Evolutionary conservation across 2,888 invertebrate species (phyloP).

Genomic region (Seira sanloemensis): DNA sequence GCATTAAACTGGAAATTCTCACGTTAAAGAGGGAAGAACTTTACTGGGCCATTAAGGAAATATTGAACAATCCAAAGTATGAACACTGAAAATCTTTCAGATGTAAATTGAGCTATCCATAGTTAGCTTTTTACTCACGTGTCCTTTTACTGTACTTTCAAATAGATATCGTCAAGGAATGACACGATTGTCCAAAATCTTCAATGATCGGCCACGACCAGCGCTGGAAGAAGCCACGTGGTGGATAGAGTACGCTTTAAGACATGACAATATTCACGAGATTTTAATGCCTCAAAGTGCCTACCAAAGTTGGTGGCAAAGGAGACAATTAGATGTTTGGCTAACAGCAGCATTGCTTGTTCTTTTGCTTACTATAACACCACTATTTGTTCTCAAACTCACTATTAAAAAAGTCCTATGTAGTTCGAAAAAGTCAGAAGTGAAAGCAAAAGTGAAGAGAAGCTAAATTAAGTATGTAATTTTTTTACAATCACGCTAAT

Average conservation of each 20-base stretch:
- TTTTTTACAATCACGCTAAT: neutral
- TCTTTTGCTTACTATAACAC: too few species aligned
- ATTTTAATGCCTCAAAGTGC: conserved; percentile 22
- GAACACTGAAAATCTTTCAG: neutral
- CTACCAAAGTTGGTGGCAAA: conserved; percentile 42
- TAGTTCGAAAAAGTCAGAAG: too few species aligned
- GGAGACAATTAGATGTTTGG: conserved; percentile 54
- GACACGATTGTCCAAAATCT: conserved; percentile 40
- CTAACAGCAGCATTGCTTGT: too few species aligned
- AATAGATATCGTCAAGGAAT: conserved; percentile 40
- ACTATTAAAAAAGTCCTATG: too few species aligned
- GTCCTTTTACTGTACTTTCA: conserved; percentile 24
- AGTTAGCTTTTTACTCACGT: neutral
- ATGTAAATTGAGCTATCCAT: neutral
- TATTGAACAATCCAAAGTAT: conserved; percentile 47
- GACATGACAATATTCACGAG: conserved; percentile 50
- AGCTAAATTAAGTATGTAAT: too few species aligned
- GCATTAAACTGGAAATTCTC: conserved; percentile 61
- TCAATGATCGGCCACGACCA: conserved; percentile 42
- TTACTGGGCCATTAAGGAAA: conserved; percentile 41
- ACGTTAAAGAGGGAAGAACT: conserved; percentile 42
- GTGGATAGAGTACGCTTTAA: conserved; percentile 60
- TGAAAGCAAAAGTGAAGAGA: too few species aligned
- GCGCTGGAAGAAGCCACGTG: conserved; percentile 41
- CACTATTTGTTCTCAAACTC: too few species aligned